phyloP scores from a whole-genome alignment of 2,888 invertebrate genomes.

The Callimorpha dominula region DNA sequence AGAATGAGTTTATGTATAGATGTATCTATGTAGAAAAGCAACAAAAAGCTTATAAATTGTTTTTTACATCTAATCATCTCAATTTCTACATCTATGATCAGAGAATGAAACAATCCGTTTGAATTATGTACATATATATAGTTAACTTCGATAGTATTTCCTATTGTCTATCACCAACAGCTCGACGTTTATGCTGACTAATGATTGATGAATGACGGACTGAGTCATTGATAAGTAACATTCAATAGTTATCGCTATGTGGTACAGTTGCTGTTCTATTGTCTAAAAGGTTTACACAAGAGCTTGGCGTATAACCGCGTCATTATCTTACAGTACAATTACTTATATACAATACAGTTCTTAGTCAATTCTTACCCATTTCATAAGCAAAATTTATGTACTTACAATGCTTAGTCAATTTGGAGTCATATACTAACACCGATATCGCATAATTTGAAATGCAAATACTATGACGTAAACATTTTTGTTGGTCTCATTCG shows the following conservation, averaged over 20 bases:
- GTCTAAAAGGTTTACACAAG: constrained; percentile 29
- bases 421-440: constrained; percentile 58
- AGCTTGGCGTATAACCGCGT: too few species aligned
- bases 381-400: background rate
- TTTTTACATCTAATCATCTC: too few species aligned
- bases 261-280: constrained; percentile 51
- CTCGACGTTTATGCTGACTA: constrained; percentile 70
- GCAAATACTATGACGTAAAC: constrained; percentile 67
- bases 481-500: constrained; percentile 68
- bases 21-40: too few species aligned
- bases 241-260: constrained; percentile 63
- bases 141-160: constrained; percentile 52
- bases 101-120: too few species aligned
- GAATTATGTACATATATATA: too few species aligned
- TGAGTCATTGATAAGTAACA: constrained; percentile 76
- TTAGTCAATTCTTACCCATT: constrained; percentile 2
- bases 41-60: too few species aligned
- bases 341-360: constrained; percentile 22
- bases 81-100: too few species aligned
- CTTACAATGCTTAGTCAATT: too few species aligned
- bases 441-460: constrained; percentile 66
- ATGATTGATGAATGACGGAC: constrained; percentile 76
- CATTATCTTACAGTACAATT: background rate
- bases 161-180: constrained; percentile 66
- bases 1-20: constrained; percentile 39